phyloP scores from a whole-genome alignment of 2,888 invertebrate species.

The Andrena hattorfiana region DNA sequence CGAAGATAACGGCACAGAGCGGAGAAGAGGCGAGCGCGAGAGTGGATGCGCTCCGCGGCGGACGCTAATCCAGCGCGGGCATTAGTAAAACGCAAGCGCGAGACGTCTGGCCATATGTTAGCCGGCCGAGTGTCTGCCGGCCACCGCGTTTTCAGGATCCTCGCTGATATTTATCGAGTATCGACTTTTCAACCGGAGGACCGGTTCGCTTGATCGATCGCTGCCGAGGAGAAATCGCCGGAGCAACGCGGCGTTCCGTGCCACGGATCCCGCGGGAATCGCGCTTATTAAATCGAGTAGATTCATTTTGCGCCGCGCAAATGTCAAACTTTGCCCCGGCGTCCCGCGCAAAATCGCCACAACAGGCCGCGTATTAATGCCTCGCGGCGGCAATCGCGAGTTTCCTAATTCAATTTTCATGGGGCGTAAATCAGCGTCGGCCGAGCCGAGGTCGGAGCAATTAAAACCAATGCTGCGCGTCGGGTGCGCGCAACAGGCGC shows the following conservation, averaged over 20 bases:
- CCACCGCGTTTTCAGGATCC: constrained; percentile 48
- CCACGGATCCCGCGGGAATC: not conserved
- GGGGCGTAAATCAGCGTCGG: constrained; percentile 1
- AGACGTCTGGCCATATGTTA: constrained; percentile 73
- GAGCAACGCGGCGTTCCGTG: not conserved
- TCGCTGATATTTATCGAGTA: constrained; percentile 51
- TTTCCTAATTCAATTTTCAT: constrained; percentile 1
- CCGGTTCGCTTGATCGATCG: constrained; percentile 49
- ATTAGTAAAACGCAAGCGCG: constrained; percentile 78
- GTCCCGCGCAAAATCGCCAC: not conserved
- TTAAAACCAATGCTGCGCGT: not conserved
- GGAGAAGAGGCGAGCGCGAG: constrained; percentile 19
- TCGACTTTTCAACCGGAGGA: constrained; percentile 51
- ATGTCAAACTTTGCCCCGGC: not conserved
- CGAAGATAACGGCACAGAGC: constrained; percentile 65
- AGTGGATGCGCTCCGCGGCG: constrained; percentile 50
- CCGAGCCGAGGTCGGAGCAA: no score
- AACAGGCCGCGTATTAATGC: not conserved
- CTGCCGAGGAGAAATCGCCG: constrained; percentile 8
- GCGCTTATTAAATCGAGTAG: constrained; percentile 8
- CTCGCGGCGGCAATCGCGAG: not conserved
- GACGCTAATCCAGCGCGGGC: constrained; percentile 78
- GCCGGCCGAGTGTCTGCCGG: constrained; percentile 27
- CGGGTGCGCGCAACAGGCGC: not conserved
- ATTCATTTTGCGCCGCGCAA: constrained; percentile 1